Conservation (phyloP, 2,888 invertebrate genomes). For the Frankliniella fusca region DNA sequence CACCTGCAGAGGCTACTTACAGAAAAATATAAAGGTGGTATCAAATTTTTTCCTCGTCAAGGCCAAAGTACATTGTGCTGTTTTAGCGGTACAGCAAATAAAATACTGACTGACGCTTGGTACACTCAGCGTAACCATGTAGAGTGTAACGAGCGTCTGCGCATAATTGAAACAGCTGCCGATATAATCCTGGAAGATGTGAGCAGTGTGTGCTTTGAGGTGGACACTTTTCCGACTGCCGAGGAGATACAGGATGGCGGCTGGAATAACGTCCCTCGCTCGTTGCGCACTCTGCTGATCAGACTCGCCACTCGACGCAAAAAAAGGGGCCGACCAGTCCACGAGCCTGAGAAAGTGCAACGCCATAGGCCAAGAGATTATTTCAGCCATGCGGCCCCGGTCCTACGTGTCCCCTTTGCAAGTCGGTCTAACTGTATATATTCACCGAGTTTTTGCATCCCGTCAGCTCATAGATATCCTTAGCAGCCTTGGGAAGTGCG, state of each 20-base stretch:
- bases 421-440: constrained; percentile 23
- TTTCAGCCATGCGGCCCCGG: constrained; percentile 27
- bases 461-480: constrained; percentile 18
- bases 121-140: neutral
- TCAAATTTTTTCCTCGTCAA: neutral
- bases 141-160: neutral
- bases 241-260: neutral
- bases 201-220: neutral
- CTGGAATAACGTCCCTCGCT: neutral
- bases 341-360: neutral
- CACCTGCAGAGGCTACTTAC: neutral
- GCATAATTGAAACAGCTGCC: neutral
- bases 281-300: neutral
- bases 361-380: neutral
- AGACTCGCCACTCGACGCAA: neutral
- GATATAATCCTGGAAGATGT: neutral
- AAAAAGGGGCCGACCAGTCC: neutral
- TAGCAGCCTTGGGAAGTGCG: constrained; percentile 25
- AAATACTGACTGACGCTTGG: neutral
- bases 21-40: neutral
- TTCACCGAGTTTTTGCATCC: constrained; percentile 30
- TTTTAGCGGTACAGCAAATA: neutral
- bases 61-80: neutral
- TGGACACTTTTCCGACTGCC: neutral
- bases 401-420: constrained; percentile 33